Evolutionary conservation across 1,140 invertebrate species (phyloP).

Genomic region (Antheraea pernyi): DNA sequence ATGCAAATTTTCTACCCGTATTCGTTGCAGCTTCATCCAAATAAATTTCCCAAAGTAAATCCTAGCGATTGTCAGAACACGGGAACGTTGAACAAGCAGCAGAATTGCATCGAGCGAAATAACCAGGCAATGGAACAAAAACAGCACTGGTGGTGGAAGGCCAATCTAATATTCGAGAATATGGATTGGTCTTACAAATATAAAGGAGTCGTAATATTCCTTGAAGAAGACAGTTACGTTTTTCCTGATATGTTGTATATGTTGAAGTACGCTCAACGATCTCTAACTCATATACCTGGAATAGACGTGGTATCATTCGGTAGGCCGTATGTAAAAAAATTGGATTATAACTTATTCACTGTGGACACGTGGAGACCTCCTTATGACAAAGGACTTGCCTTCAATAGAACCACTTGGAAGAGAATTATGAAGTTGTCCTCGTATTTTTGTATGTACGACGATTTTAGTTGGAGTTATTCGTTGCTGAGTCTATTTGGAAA

Average conservation of each 20-base stretch:
- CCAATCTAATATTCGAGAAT: constrained; percentile 25
- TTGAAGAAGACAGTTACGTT: constrained; percentile 35
- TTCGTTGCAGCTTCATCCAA: constrained; percentile 94
- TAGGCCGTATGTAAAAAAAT: constrained; percentile 16
- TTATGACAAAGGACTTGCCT: constrained; percentile 86
- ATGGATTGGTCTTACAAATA: constrained; percentile 16
- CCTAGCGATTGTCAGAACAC: constrained; percentile 94
- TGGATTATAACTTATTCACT: constrained; percentile 29
- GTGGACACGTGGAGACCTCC: constrained; percentile 38
- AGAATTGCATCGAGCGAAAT: constrained; percentile 96
- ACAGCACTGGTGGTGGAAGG: constrained; percentile 99
- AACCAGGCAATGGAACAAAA: constrained; percentile 97
- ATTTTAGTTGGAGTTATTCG: constrained; percentile 43
- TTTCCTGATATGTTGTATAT: constrained; percentile 34
- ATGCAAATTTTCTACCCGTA: constrained; percentile 98
- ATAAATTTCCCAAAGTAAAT: constrained; percentile 94
- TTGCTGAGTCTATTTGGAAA: constrained; percentile 29
- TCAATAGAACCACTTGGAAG: constrained; percentile 91
- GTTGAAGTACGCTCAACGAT: constrained; percentile 74
- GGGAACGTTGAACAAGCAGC: constrained; percentile 79
- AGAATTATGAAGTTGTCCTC: constrained; percentile 87
- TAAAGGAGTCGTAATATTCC: constrained; percentile 22
- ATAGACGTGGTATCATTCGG: constrained; percentile 38
- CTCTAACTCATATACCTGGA: constrained; percentile 38
- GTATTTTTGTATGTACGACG: constrained; percentile 96